A percentile compares a stretch with the other conserved stretches of the same genome.
These are phyloP conservation scores for Trichonephila clavipes DNA, from an alignment of 1,140 invertebrate species.

Conservation along the genomic window DNA sequence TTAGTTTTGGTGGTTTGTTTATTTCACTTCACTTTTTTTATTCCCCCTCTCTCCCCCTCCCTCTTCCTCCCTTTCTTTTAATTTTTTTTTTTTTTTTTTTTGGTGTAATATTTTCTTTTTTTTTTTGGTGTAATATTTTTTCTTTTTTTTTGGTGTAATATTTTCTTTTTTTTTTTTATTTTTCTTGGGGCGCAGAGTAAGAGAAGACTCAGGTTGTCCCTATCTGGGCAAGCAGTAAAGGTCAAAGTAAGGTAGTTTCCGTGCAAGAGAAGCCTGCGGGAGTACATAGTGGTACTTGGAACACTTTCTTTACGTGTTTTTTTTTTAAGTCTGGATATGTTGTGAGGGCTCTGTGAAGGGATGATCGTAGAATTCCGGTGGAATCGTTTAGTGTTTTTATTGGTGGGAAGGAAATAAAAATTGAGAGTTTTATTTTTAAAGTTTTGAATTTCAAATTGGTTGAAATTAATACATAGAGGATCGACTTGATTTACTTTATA, in stretches of 20 bases:
- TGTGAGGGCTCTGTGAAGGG: not conserved
- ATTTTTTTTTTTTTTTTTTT: too few relatives aligned
- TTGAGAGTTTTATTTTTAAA: too few relatives aligned
- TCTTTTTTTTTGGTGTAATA: conserved; percentile 20
- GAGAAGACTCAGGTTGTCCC: not conserved
- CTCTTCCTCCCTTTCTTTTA: too few relatives aligned
- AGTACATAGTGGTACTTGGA: conserved; percentile 19
- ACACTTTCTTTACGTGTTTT: not conserved
- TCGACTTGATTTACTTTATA: too few relatives aligned
- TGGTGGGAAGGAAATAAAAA: too few relatives aligned
- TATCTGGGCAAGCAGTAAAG: not conserved
- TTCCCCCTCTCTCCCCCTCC: not conserved
- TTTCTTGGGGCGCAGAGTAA: not conserved
- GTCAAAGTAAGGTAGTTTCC: conserved; percentile 62
- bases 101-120: too few relatives aligned
- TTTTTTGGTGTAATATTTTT: too few relatives aligned
- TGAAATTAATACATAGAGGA: too few relatives aligned
- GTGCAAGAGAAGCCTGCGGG: not conserved
- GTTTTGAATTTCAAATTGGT: too few relatives aligned
- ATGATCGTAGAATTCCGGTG: not conserved
- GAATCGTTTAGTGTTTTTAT: not conserved
- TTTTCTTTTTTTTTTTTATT: conserved; percentile 40
- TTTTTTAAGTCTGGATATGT: not conserved
- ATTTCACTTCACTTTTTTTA: not conserved
- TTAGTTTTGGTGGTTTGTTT: conserved; percentile 48